These are phyloP conservation scores for rabbit (Oryctolagus cuniculus) DNA, from an alignment of 2,113 vertebrate species.

Conservation along the genomic window DNA sequence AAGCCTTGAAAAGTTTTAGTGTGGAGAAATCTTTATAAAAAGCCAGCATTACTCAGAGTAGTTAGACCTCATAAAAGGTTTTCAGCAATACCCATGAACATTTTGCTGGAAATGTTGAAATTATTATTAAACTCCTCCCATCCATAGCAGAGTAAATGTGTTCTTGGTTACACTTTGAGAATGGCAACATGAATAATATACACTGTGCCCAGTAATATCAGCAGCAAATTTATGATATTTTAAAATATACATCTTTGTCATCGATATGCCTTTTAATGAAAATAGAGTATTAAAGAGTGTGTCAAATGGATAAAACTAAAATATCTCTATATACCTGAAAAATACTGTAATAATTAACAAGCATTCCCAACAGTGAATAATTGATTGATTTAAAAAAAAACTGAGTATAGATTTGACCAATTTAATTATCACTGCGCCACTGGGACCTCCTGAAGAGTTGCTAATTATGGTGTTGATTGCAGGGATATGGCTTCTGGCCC, in stretches of 20 bases:
- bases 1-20: conserved; percentile 38
- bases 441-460: neutral
- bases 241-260: conserved; percentile 17
- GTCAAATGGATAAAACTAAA: neutral
- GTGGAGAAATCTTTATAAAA: conserved; percentile 22
- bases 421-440: neutral
- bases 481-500: neutral
- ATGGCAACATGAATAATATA: neutral
- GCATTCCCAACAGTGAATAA: neutral
- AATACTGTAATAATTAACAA: neutral
- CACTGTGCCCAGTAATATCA: neutral
- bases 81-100: conserved; percentile 3
- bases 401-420: neutral
- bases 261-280: neutral
- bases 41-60: neutral
- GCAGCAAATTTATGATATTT: neutral
- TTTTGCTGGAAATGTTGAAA: conserved; percentile 53
- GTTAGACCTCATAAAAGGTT: neutral
- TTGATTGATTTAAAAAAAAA: conserved; percentile 38
- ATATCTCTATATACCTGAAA: conserved; percentile 1
- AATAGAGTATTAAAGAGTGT: neutral
- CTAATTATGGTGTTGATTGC: neutral
- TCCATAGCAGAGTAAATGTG: neutral
- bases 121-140: neutral
- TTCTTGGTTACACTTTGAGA: neutral